These are phyloP conservation scores for Epizoanthus fatuus DNA, from an alignment of 92 coral and sea anemone genomes.

Conservation along the genomic window DNA sequence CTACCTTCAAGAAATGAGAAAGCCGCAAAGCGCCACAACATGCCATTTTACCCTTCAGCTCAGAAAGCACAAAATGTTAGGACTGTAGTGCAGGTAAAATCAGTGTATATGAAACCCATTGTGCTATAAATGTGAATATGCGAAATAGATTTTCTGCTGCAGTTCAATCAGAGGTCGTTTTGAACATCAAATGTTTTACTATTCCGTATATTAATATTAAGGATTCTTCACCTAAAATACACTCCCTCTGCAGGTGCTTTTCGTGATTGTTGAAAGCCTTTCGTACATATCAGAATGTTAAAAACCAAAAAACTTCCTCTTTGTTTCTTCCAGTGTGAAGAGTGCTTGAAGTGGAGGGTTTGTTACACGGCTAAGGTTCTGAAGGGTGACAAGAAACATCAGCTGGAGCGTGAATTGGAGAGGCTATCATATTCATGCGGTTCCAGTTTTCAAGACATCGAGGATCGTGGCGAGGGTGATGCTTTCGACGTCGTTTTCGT, in stretches of 20 bases:
- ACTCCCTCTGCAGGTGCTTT: background rate
- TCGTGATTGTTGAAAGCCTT: slow-evolving; percentile 3
- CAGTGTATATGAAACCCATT: background rate
- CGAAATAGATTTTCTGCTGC: slow-evolving; percentile 5
- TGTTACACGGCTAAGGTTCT: slow-evolving; percentile 37
- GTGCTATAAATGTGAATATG: background rate
- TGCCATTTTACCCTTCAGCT: slow-evolving; percentile 25
- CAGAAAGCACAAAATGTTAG: slow-evolving; percentile 25
- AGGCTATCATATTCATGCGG: slow-evolving; percentile 46
- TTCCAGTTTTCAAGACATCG: slow-evolving; percentile 43
- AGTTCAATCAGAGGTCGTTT: slow-evolving; percentile 24
- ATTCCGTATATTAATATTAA: too few relatives aligned
- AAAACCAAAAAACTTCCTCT: slow-evolving; percentile 11
- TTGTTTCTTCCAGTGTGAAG: slow-evolving; percentile 55
- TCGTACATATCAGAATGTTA: slow-evolving; percentile 9
- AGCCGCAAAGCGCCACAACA: slow-evolving; percentile 19
- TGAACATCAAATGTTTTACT: background rate
- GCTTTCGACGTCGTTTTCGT: background rate
- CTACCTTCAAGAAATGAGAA: slow-evolving; percentile 27
- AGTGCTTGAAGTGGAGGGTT: slow-evolving; percentile 53
- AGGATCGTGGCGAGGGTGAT: slow-evolving; percentile 12
- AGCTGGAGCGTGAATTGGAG: slow-evolving; percentile 48
- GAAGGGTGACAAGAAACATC: slow-evolving; percentile 18
- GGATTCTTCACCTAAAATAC: too few relatives aligned
- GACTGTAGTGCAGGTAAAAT: slow-evolving; percentile 38